Evolutionary conservation across 2,797 vertebrate genomes (phyloP), one percentile per base, ranked within the genome.

Genomic region (Diceros bicornis): DNA sequence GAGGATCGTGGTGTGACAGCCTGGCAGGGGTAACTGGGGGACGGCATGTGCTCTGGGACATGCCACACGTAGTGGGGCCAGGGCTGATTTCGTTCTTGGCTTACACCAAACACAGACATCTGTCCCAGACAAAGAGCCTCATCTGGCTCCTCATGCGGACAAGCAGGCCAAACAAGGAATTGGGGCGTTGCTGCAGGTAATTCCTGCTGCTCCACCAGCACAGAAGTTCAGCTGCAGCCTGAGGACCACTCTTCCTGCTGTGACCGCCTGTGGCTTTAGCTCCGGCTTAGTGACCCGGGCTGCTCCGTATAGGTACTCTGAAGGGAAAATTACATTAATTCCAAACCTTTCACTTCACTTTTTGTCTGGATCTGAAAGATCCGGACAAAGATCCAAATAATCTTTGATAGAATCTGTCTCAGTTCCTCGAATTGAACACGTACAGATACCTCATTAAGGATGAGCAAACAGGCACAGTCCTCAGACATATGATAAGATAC

Each of bases 301-400:
- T 10, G 0, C 61, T 95, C 7, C 37, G 52, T 72, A 29, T 79
- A 72, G 66, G 59, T 59, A 64, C 44, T 37, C 62, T 37, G 37
- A 77, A 29, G 66, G 34, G 44, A 66, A 91, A 87, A 91, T 87
- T 69, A 25, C 62, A 64, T 68, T n/a, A 75, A 44, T n/a, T 59
- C 61, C 20, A 81, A 90, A n/a, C 23, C 25, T 89, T 50, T 55
- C 0, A 10, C 52, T 79, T 34, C 16, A n/a, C 17, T 93, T 87
- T 82, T 87, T 57, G 71, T 57, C 69, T 77, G n/a, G 16, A 25
- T 47, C 64, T 90, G 62, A 87, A 81, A 87, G 75, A 82, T 71
- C 18, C 69, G 25, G 59, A 64, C 14, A 57, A 64, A 50, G 3
- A 86, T 69, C 25, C 75, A 91, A 64, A n/a, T 71, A 69, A 69